Evolutionary conservation across 2,113 vertebrate species (phyloP), one percentile per base, ranked within the genome.

Genomic region (Apistogramma diplotaenia): DNA sequence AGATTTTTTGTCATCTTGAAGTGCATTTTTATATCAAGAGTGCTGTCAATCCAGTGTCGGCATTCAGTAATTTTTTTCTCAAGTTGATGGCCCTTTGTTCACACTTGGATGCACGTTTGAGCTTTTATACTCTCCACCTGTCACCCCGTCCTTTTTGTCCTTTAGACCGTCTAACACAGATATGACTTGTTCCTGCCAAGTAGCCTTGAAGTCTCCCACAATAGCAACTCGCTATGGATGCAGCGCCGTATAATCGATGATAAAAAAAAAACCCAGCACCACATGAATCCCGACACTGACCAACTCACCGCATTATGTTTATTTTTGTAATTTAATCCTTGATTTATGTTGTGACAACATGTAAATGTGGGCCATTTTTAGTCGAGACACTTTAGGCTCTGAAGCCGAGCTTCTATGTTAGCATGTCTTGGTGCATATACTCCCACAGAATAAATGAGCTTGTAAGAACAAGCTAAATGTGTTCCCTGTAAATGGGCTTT

Each of bases 351-450:
- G 40, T 62, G 81, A 75, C 79, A 51, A 59, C 31, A 76, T 58
- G 49, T 87, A 90, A 91, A 84, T 35, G 58, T 2, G 23, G 35
- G 31, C 79, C 79, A 82, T 76, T 90, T 92, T 91, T 85, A 89
- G 88, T 78, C 16, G 58, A 74, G 85, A 77, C 54, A 15, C 74
- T 19, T 51, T n/a, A 3, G 29, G 53, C 73, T 76, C 72, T 54
- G 78, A 77, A 60, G 85, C 35, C 49, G 62, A 70, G 62, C 40
- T 15, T 81, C 84, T 54, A 78, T 88, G 74, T 73, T 62, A 75
- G 71, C 62, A 67, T 67, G 70, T 82, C 74, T 61, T 4, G 43
- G 71, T 40, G 31, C 55, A 21, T 51, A 49, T 31, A 31, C 58
- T 53, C 74, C 55, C 18, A 11, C 70, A 40, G 46, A 79, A 87